These are phyloP conservation scores for Calliopum simillimum DNA, from an alignment of 2,888 invertebrate genomes.

Conservation along the genomic window DNA sequence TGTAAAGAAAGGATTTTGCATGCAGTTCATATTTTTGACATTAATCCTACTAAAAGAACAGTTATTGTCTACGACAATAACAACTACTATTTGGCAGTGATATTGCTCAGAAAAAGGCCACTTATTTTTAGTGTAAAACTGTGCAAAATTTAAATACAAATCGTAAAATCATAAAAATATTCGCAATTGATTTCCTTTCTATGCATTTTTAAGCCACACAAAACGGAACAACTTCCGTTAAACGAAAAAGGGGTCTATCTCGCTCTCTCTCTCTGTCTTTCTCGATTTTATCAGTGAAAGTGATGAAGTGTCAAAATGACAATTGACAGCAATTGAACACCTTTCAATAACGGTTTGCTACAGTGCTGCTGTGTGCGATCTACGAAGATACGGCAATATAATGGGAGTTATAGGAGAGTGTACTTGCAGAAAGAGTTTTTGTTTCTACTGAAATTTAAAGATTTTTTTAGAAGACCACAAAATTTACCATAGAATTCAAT, in stretches of 20 bases:
- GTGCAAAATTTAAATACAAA: slow-evolving; percentile 37
- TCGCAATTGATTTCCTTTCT: neutral
- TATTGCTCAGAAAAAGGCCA: slow-evolving; percentile 5
- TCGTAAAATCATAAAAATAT: slow-evolving; percentile 25
- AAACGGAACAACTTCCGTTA: slow-evolving; percentile 33
- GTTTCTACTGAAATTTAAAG: neutral
- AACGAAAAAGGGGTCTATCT: slow-evolving; percentile 32
- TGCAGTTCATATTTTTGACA: slow-evolving; percentile 50
- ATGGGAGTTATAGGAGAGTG: neutral
- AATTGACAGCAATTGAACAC: slow-evolving; percentile 31
- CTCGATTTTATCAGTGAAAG: slow-evolving; percentile 37
- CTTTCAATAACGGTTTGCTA: slow-evolving; percentile 35
- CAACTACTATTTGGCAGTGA: neutral
- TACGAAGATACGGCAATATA: neutral
- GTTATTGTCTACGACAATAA: neutral
- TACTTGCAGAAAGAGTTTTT: neutral
- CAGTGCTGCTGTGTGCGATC: slow-evolving; percentile 1
- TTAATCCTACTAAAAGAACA: slow-evolving; percentile 47
- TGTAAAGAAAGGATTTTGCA: slow-evolving; percentile 49
- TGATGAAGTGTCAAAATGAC: slow-evolving; percentile 28
- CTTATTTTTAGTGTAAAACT: slow-evolving; percentile 31
- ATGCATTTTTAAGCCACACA: slow-evolving; percentile 20
- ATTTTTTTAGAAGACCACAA: slow-evolving; percentile 4
- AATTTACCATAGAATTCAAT: neutral
- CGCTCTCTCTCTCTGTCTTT: too few species aligned